phyloP scores from a whole-genome alignment of 2,888 invertebrate genomes.

The Platycheirus albimanus region DNA sequence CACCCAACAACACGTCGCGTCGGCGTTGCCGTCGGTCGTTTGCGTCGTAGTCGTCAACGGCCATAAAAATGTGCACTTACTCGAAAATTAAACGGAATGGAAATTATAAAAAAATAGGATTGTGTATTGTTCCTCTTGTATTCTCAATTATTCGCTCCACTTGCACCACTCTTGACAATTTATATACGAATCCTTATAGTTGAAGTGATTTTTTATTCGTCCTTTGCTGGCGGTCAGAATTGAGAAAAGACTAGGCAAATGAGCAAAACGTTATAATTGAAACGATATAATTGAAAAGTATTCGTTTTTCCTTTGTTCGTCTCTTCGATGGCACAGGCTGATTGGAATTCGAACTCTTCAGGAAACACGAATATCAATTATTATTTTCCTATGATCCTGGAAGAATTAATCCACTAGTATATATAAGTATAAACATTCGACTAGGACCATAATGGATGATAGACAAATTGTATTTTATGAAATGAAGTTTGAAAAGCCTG shows the following conservation, averaged over 20 bases:
- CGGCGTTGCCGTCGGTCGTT: neutral
- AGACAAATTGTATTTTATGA: too few relatives aligned
- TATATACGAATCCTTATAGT: slow-evolving; percentile 25
- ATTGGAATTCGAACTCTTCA: neutral
- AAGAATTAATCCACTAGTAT: too few relatives aligned
- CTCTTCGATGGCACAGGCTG: slow-evolving; percentile 17
- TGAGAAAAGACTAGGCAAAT: slow-evolving; percentile 40
- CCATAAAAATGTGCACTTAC: slow-evolving; percentile 57
- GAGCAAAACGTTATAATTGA: slow-evolving; percentile 27
- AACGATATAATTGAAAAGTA: slow-evolving; percentile 50
- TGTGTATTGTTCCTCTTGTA: slow-evolving; percentile 47
- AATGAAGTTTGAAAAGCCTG: too few relatives aligned
- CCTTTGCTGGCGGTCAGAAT: slow-evolving; percentile 2
- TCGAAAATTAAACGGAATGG: slow-evolving; percentile 45
- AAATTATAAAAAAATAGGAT: slow-evolving; percentile 22
- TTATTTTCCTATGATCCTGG: too few relatives aligned
- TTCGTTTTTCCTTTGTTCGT: neutral
- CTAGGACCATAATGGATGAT: too few relatives aligned
- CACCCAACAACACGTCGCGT: slow-evolving; percentile 59
- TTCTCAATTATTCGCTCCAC: slow-evolving; percentile 44
- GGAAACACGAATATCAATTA: too few relatives aligned
- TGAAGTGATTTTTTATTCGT: slow-evolving; percentile 44
- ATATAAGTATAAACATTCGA: too few relatives aligned
- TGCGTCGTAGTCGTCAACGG: too few relatives aligned
- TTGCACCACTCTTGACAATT: slow-evolving; percentile 2